A percentile compares a stretch with the other conserved stretches of the same genome.
Conservation (phyloP, 2,113 vertebrate species). For the Hippocampus guttulatus region DNA sequence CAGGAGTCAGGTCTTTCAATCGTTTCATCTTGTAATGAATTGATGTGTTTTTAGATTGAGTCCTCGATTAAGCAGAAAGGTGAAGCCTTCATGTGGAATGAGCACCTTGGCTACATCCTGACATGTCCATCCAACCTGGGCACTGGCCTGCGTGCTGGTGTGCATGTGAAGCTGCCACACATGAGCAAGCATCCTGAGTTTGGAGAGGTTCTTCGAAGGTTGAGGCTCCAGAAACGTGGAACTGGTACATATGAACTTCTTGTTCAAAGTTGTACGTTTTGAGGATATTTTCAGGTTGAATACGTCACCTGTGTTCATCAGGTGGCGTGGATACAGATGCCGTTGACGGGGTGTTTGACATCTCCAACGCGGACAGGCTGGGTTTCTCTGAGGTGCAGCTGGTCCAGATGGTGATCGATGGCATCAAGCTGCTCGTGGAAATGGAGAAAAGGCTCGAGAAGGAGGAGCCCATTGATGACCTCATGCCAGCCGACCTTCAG, state of each 20-base stretch:
- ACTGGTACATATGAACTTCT: background rate
- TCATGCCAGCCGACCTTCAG: slow-evolving; percentile 1
- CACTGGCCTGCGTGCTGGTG: background rate
- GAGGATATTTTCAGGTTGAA: background rate
- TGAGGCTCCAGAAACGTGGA: slow-evolving; percentile 10
- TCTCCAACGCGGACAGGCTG: background rate
- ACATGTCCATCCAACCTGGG: slow-evolving; percentile 3
- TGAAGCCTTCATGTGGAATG: slow-evolving; percentile 6
- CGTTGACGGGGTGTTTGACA: slow-evolving; percentile 2
- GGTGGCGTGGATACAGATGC: slow-evolving; percentile 4
- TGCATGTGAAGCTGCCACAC: slow-evolving; percentile 1
- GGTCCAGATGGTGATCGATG: background rate
- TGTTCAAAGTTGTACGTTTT: too few relatives aligned
- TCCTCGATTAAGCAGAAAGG: slow-evolving; percentile 5
- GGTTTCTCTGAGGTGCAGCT: slow-evolving; percentile 9
- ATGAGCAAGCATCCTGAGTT: slow-evolving; percentile 10
- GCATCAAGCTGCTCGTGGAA: slow-evolving; percentile 1
- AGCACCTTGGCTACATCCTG: slow-evolving; percentile 7
- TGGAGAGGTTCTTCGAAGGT: background rate
- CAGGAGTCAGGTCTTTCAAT: background rate
- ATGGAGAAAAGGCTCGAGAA: slow-evolving; percentile 4
- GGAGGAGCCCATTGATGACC: background rate
- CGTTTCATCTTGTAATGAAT: background rate
- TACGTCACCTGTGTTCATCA: background rate
- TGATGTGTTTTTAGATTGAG: background rate